Evolutionary conservation across 2,888 invertebrate genomes (phyloP), one percentile per base, ranked within the genome.

Genomic region (Mesorhabditis sp.): DNA sequence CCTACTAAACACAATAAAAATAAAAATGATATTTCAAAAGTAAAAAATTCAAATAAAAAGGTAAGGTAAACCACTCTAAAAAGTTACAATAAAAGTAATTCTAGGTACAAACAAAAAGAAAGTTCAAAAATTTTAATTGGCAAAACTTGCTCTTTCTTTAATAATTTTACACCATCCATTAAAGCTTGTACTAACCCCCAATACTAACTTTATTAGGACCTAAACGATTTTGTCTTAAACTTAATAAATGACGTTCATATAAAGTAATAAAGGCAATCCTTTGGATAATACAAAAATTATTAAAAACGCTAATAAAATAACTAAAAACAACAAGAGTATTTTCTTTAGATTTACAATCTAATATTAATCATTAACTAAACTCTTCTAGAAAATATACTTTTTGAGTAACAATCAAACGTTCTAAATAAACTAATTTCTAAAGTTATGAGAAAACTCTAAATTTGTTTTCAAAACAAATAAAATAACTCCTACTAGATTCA

Each of bases 181-280:
- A 82, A 65, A 75, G 81, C 76, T 69, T 81, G 81, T 58, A 76
- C 70, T 45, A 80, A 69, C 80, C 80, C 62, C 75, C 72, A 75
- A 78, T 79, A 67, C 75, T 79, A 45, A 78, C 77, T 65, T 79
- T 81, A 72, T 70, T 78, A 43, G 80, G 80, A 41, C 81, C 80
- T 62, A 81, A 66, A 78, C 80, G 81, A 77, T 77, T 77, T 67
- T 81, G 81, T 43, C 70, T 73, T 5, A 74, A 68, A 64, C 77
- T 72, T n/a, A 81, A 68, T 43, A 77, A 68, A 70, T 80, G 76
- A 76, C 77, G 77, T 65, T 81, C 80, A 76, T 76, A 78, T 44
- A 81, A 65, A 73, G 79, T 81, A 76, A 81, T 73, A 79, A 81
- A 81, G 72, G 79, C 80, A 74, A 81, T 74, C 42, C 73, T 71